phyloP scores from a whole-genome alignment of 2,888 invertebrate species.

The Nomada lathburiana region DNA sequence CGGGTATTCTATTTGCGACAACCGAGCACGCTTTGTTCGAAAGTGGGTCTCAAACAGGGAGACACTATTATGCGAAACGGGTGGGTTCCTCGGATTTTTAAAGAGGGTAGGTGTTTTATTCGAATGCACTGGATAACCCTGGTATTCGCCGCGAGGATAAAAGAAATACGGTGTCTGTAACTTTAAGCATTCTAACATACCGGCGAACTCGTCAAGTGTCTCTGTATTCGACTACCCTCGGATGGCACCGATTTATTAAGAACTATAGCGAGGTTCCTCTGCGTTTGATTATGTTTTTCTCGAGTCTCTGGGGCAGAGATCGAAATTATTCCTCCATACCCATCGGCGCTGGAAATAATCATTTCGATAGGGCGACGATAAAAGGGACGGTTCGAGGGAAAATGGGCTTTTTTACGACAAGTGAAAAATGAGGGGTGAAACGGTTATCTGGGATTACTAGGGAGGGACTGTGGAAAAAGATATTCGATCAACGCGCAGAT shows the following conservation, averaged over 20 bases:
- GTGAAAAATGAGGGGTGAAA: constrained; percentile 38
- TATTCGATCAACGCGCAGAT: constrained; percentile 42
- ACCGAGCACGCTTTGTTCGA: constrained; percentile 3
- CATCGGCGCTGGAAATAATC: not conserved
- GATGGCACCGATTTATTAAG: too few relatives aligned
- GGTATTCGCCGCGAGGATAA: not conserved
- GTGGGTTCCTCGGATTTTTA: not conserved
- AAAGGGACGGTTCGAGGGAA: not conserved
- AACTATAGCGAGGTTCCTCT: not conserved
- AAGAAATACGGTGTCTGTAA: not conserved
- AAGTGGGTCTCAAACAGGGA: constrained; percentile 1
- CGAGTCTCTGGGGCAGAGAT: not conserved
- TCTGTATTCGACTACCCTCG: not conserved
- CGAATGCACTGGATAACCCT: constrained; percentile 1
- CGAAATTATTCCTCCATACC: constrained; percentile 10
- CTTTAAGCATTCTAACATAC: too few relatives aligned
- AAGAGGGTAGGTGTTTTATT: not conserved
- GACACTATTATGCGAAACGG: not conserved
- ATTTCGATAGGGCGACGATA: constrained; percentile 2
- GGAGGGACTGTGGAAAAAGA: constrained; percentile 24
- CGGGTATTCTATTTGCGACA: constrained; percentile 11
- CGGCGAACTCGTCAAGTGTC: not conserved
- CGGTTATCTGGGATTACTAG: constrained; percentile 26
- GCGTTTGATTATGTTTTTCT: not conserved
- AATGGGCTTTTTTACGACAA: constrained; percentile 21